Conservation (phyloP, 2,888 invertebrate genomes). For the Cosmia trapezina region DNA sequence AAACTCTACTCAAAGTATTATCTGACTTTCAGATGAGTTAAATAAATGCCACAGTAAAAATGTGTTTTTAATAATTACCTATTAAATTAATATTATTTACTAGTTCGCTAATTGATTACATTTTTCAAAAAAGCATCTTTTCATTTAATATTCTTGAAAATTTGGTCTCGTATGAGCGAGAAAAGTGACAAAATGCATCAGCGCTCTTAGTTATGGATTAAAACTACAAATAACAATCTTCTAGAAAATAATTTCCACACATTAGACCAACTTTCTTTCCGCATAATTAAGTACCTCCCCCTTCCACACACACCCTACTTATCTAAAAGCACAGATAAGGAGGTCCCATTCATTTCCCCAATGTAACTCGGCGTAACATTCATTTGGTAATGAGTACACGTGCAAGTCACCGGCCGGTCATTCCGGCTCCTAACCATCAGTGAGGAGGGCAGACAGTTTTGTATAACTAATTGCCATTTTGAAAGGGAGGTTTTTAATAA, state of each 20-base stretch:
- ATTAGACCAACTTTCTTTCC: slow-evolving; percentile 35
- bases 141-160: no score
- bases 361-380: slow-evolving; percentile 48
- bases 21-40: no score
- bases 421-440: slow-evolving; percentile 57
- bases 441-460: slow-evolving; percentile 61
- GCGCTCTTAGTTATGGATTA: no score
- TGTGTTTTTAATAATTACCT: no score
- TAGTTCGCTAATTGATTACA: no score
- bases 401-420: slow-evolving; percentile 66
- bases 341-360: slow-evolving; percentile 51
- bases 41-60: no score
- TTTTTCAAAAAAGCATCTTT: no score
- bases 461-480: slow-evolving; percentile 65
- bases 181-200: no score
- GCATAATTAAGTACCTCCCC: slow-evolving; percentile 38
- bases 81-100: no score
- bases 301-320: slow-evolving; percentile 15
- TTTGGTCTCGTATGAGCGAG: no score
- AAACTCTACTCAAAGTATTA: no score
- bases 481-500: slow-evolving; percentile 53
- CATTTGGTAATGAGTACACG: slow-evolving; percentile 65
- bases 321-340: slow-evolving; percentile 49
- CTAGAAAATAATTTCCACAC: neutral
- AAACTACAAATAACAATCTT: no score